Percentiles rank a stretch among this genome's conserved stretches.
Evolutionary conservation across 2,113 vertebrate genomes (phyloP).

Genomic region (Spheniscus mendiculus): DNA sequence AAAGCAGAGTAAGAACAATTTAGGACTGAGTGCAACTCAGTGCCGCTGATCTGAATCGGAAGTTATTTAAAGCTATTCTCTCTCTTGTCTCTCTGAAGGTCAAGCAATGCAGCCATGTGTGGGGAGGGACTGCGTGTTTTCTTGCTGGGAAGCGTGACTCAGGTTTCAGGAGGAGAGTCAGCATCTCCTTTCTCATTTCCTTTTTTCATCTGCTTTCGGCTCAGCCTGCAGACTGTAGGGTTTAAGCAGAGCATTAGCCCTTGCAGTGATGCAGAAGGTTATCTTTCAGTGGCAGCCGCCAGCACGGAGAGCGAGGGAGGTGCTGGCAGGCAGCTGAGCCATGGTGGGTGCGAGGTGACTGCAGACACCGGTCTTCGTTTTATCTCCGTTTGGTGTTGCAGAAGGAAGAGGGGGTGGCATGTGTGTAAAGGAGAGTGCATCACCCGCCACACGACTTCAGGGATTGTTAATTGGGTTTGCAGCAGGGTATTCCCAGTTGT

Average conservation of each 20-base stretch:
- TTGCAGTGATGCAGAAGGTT: background rate
- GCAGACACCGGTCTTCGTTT: rapidly evolving
- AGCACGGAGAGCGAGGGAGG: background rate
- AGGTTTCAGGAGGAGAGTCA: background rate
- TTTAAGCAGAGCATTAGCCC: background rate
- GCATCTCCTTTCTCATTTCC: background rate
- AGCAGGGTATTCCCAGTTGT: background rate
- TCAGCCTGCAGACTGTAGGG: background rate
- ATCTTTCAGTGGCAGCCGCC: background rate
- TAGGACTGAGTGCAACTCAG: background rate
- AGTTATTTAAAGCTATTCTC: background rate
- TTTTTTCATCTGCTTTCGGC: background rate
- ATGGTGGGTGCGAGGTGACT: background rate
- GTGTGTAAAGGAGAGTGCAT: background rate
- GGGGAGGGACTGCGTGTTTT: rapidly evolving
- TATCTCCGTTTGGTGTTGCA: rapidly evolving
- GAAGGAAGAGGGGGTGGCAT: background rate
- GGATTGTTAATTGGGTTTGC: background rate
- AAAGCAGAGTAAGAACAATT: background rate
- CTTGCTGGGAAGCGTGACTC: background rate
- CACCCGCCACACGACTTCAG: rapidly evolving
- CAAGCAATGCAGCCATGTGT: background rate
- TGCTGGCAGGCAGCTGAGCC: background rate
- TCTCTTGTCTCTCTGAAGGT: constrained; percentile 4
- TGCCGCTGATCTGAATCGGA: background rate